Percentiles rank a stretch among this genome's conserved stretches.
Evolutionary conservation across 1,140 invertebrate species (phyloP).

Genomic region (Dendroctonus valens): DNA sequence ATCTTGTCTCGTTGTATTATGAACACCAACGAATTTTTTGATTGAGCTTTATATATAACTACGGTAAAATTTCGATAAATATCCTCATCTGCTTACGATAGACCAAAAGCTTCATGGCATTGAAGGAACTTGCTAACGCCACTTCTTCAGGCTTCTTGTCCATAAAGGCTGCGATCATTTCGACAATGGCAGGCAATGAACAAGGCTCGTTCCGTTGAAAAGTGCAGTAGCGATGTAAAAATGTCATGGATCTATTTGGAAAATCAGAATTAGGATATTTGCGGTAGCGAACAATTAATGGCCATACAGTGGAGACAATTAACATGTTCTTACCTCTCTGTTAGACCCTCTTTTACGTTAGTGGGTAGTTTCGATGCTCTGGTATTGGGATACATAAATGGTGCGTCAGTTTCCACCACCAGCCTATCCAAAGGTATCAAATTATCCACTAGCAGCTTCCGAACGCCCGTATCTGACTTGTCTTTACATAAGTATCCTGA

Average conservation of each 20-base stretch:
- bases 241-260: constrained; percentile 58
- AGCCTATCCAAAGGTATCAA: constrained; percentile 79
- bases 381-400: constrained; percentile 95
- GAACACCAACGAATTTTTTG: too few species aligned
- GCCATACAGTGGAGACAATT: neutral
- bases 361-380: constrained; percentile 86
- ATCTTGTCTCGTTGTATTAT: too few species aligned
- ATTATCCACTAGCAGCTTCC: constrained; percentile 77
- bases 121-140: constrained; percentile 88
- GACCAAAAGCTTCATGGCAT: constrained; percentile 90
- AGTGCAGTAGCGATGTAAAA: constrained; percentile 77
- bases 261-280: constrained; percentile 22
- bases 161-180: constrained; percentile 91
- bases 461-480: constrained; percentile 85
- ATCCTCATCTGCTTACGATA: constrained; percentile 62
- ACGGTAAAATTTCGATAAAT: constrained; percentile 1
- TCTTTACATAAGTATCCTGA: constrained; percentile 90
- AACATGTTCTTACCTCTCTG: constrained; percentile 65
- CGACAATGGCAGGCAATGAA: constrained; percentile 87
- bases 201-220: constrained; percentile 97
- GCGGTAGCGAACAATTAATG: neutral
- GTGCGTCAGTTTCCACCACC: constrained; percentile 89
- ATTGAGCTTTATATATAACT: neutral
- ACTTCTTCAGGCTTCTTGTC: constrained; percentile 84
- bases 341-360: constrained; percentile 82